Base-by-base conservation (phyloP, 2,888 invertebrate genomes). In the Andrena praecox region DNA sequence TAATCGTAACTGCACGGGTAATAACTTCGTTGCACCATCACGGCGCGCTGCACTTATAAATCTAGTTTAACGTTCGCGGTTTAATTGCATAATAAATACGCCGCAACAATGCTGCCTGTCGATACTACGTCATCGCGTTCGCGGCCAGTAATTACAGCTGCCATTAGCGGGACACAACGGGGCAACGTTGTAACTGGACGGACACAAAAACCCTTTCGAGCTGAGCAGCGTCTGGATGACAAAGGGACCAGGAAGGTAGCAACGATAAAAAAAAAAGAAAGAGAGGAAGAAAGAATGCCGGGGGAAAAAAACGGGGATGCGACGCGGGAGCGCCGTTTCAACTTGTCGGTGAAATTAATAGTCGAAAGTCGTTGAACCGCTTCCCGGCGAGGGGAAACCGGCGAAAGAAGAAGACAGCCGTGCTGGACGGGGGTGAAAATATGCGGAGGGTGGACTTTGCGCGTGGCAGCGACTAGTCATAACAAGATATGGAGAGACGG, bases 61-160 rank as follows among this genome's bases (percentile, higher is more conserved):
- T 82, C 68, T 59, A 74, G 52, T 56, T 66, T 67, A 76, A 80
- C 69, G 66, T 60, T 69, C 63, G 24, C 48, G 31, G 56, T 31
- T 70, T 75, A 82, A 82, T 74, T 82, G 82, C 82, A 75, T 81
- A 71, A 82, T 74, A 82, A 82, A 82, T 82, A 82, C 69, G 59
- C 27, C 16, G 60, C 20, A 66, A 82, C 64, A 82, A 82, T 70
- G 54, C 70, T 35, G 35, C 20, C 62, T 82, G 82, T 82, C 82
- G 75, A 82, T 82, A 82, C 64, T 75, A 75, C 52, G 76, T 82
- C 82, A 82, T 82, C 70, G 75, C 50, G 29, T 60, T 27, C 29
- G 69, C 31, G 48, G 33, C 42, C 56, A 12, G 60, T 73, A 81
- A 81, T 81, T 82, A 80, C 60, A 8, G 42, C n/a, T n/a, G 42